A percentile compares a stretch with the other conserved stretches of the same genome.
phyloP scores from a whole-genome alignment of 2,888 invertebrate genomes.

The Ecdyonurus torrentis region DNA sequence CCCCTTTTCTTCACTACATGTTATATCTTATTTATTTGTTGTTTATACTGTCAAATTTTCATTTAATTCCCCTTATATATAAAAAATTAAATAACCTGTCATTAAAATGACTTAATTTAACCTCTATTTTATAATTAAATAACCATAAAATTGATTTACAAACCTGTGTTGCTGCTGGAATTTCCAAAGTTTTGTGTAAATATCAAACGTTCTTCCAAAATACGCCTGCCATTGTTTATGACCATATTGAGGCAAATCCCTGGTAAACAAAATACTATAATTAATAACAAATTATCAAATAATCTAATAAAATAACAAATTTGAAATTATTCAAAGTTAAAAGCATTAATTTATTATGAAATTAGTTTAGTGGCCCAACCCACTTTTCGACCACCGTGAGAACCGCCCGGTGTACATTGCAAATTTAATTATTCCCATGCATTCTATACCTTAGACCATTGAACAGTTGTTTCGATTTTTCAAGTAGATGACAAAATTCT shows the following conservation, averaged over 20 bases:
- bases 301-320: neutral
- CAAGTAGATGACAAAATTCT: slow-evolving; percentile 90
- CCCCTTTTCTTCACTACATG: too few species aligned
- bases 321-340: neutral
- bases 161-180: slow-evolving; percentile 91
- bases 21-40: too few species aligned
- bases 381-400: neutral
- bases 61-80: too few species aligned
- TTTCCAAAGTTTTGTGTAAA: slow-evolving; percentile 95
- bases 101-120: too few species aligned
- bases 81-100: too few species aligned
- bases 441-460: slow-evolving; percentile 69
- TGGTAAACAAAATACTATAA: slow-evolving; percentile 34
- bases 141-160: slow-evolving; percentile 12
- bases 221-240: slow-evolving; percentile 97
- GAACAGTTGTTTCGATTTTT: slow-evolving; percentile 93
- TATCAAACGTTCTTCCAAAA: slow-evolving; percentile 92
- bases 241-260: slow-evolving; percentile 92
- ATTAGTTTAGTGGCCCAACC: neutral
- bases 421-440: neutral
- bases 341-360: neutral
- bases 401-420: neutral
- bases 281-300: too few species aligned
- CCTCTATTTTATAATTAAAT: neutral
- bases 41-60: too few species aligned